Evolutionary conservation across 1,140 invertebrate species (phyloP).

Genomic region (Papilio dardanus): DNA sequence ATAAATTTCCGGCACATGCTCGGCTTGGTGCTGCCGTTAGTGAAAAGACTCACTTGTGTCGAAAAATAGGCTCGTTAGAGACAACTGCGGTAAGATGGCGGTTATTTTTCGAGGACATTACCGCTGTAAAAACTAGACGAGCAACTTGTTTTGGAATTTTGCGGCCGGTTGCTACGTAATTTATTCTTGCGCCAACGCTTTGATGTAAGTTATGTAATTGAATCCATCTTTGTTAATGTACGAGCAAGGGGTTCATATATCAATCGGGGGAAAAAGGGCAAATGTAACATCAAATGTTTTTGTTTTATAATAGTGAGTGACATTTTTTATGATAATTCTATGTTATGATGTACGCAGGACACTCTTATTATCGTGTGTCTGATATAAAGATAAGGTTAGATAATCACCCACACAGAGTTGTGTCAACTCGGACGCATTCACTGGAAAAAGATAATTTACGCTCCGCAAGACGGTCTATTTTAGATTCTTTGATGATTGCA

Average conservation of each 20-base stretch:
- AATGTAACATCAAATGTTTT: not conserved
- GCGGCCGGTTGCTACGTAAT: constrained; percentile 43
- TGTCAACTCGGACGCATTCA: constrained; percentile 26
- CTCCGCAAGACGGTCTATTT: constrained; percentile 32
- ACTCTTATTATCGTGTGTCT: not conserved
- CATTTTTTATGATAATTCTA: not conserved
- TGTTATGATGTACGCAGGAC: constrained; percentile 7
- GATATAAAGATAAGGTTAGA: constrained; percentile 24
- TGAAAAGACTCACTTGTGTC: constrained; percentile 14
- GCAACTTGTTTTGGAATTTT: constrained; percentile 57
- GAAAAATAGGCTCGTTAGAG: constrained; percentile 53
- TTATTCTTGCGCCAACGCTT: constrained; percentile 28
- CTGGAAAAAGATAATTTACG: constrained; percentile 35
- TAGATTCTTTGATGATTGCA: constrained; percentile 29
- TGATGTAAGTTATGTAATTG: not conserved
- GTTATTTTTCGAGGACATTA: constrained; percentile 76
- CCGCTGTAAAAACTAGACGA: constrained; percentile 57
- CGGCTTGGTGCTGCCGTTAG: not conserved
- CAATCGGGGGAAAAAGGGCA: not conserved
- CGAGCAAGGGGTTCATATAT: not conserved
- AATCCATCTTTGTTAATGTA: not conserved
- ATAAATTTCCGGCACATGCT: constrained; percentile 34
- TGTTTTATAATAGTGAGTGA: not conserved
- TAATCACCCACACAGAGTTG: constrained; percentile 32
- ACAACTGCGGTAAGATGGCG: constrained; percentile 52